Evolutionary conservation across 2,113 vertebrate species (phyloP).

Genomic region (Psittacara wagleri): DNA sequence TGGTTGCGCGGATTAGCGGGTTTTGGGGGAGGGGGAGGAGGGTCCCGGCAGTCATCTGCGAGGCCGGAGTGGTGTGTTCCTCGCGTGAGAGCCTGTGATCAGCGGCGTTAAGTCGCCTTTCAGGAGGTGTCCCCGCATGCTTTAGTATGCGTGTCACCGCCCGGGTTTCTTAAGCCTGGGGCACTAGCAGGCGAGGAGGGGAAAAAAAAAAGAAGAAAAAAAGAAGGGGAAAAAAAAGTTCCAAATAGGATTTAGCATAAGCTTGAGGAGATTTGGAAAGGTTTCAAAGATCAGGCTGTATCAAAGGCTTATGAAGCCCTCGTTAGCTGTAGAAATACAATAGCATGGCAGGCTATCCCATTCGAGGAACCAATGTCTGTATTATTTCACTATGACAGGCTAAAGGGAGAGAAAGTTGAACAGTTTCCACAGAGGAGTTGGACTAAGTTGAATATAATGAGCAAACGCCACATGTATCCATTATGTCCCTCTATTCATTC

Average conservation of each 20-base stretch:
- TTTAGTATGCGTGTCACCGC: conserved; percentile 83
- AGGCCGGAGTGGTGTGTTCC: conserved; percentile 67
- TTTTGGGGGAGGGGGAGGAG: background rate
- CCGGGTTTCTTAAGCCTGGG: conserved; percentile 79
- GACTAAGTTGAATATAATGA: conserved; percentile 94
- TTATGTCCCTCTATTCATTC: conserved; percentile 77
- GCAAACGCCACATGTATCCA: conserved; percentile 90
- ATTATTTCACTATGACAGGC: conserved; percentile 89
- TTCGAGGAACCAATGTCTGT: conserved; percentile 78
- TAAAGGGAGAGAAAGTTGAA: conserved; percentile 85
- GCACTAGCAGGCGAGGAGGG: conserved; percentile 82
- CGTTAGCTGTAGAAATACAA: conserved; percentile 90
- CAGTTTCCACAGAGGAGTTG: conserved; percentile 82
- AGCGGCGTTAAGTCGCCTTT: conserved; percentile 73
- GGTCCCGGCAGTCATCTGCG: conserved; percentile 72
- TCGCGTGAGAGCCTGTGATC: conserved; percentile 79
- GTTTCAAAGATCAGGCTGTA: conserved; percentile 95
- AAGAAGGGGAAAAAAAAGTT: conserved; percentile 71
- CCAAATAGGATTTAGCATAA: conserved; percentile 95
- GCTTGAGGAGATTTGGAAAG: conserved; percentile 89
- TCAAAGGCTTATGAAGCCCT: conserved; percentile 96
- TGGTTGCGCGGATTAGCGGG: background rate
- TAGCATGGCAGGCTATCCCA: conserved; percentile 86
- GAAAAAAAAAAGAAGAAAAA: background rate
- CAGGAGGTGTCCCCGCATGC: conserved; percentile 65